Percentiles rank a stretch among this genome's conserved stretches.
phyloP scores from a whole-genome alignment of 2,797 vertebrate genomes.

The Acanthiza pusilla region DNA sequence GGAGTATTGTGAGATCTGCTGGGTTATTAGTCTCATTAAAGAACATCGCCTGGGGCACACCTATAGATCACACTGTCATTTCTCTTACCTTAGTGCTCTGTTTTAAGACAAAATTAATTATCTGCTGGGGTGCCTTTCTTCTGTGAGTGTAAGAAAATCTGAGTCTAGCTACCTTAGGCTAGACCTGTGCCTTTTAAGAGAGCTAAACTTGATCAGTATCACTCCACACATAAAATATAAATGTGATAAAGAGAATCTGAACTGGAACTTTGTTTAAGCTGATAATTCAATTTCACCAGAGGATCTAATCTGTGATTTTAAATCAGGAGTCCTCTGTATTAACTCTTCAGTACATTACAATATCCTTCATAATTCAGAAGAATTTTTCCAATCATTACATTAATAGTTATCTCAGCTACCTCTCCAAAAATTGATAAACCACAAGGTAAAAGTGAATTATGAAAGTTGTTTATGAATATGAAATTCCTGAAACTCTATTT shows the following conservation, averaged over 20 bases:
- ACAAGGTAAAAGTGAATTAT: background rate
- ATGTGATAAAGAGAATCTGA: background rate
- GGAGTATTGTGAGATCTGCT: background rate
- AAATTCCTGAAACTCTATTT: background rate
- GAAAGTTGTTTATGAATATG: background rate
- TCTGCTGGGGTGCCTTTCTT: background rate
- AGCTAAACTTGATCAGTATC: background rate
- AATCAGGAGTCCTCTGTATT: background rate
- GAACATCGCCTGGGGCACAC: background rate
- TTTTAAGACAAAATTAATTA: conserved; percentile 24
- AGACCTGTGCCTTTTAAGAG: background rate
- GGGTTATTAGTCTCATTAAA: conserved; percentile 13
- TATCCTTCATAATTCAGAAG: background rate
- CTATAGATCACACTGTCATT: conserved; percentile 21
- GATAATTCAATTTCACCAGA: background rate
- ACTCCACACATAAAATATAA: background rate
- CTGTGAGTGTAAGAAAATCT: background rate
- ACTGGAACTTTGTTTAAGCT: background rate
- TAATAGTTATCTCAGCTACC: background rate
- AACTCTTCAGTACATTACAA: background rate
- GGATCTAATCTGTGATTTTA: background rate
- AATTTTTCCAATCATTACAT: background rate
- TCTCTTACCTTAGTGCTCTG: background rate
- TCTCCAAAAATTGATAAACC: background rate
- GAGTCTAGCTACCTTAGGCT: background rate